A percentile compares a stretch with the other conserved stretches of the same genome.
Evolutionary conservation across 2,888 invertebrate genomes (phyloP).

Genomic region (Eugnorisma glareosa): DNA sequence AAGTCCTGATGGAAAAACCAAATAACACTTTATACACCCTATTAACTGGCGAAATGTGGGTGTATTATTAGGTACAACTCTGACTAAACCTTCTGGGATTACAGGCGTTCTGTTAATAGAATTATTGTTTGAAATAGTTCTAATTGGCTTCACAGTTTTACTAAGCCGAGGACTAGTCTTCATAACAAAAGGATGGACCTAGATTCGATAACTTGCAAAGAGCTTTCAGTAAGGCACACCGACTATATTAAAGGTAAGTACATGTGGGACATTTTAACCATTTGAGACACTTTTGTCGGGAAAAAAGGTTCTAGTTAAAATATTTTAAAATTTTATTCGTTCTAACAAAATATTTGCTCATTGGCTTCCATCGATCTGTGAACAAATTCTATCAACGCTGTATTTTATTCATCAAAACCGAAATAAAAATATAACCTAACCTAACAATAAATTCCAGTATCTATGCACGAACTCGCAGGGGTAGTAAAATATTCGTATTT

Average conservation of each 20-base stretch:
- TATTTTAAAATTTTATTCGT: neutral
- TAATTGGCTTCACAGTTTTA: conserved; percentile 22
- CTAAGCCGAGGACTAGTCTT: conserved; percentile 7
- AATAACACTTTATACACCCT: too few relatives aligned
- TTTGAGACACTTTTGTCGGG: neutral
- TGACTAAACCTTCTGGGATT: too few relatives aligned
- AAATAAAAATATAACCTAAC: conserved; percentile 69
- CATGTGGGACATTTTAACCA: neutral
- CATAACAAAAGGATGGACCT: conserved; percentile 26
- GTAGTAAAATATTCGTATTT: conserved; percentile 83
- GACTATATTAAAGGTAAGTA: neutral
- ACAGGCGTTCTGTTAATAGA: neutral
- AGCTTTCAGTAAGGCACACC: conserved; percentile 8
- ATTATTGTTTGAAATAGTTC: neutral
- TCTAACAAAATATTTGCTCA: conserved; percentile 39
- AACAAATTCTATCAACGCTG: conserved; percentile 52
- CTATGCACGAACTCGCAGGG: conserved; percentile 71
- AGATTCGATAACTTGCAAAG: conserved; percentile 34
- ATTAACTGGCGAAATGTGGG: too few relatives aligned
- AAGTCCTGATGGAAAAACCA: too few relatives aligned
- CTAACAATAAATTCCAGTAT: conserved; percentile 76
- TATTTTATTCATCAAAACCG: conserved; percentile 66
- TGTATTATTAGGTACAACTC: too few relatives aligned
- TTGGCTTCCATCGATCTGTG: conserved; percentile 43
- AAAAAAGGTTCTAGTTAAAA: neutral